Conservation (phyloP, 2,888 invertebrate species). For the Drosophila atripex region DNA sequence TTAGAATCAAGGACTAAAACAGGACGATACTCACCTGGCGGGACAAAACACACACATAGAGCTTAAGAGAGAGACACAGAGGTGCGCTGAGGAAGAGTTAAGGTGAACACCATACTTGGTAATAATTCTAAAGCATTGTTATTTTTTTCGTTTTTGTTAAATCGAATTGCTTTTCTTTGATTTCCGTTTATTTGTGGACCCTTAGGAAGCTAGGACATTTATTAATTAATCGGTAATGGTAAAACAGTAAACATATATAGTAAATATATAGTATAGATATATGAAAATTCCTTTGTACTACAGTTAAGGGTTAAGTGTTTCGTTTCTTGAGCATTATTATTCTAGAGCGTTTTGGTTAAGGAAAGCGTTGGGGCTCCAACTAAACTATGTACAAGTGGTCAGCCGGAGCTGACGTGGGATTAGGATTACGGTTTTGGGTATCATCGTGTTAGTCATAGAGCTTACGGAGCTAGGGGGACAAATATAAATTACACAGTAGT, state of each 20-base stretch:
- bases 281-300: constrained; percentile 70
- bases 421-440: constrained; percentile 6
- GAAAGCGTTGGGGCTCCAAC: constrained; percentile 60
- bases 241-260: constrained; percentile 67
- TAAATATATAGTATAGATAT: constrained; percentile 13
- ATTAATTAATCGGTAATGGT: constrained; percentile 55
- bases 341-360: constrained; percentile 71
- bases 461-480: constrained; percentile 59
- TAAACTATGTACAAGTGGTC: constrained; percentile 49
- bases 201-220: constrained; percentile 74
- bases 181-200: constrained; percentile 54
- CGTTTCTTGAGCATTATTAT: constrained; percentile 55
- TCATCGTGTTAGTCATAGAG: constrained; percentile 53
- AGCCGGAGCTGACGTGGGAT: constrained; percentile 17
- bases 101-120: constrained; percentile 11
- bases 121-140: constrained; percentile 31
- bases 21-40: constrained; percentile 30
- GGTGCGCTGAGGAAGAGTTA: constrained; percentile 22
- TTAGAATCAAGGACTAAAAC: constrained; percentile 2
- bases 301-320: constrained; percentile 64
- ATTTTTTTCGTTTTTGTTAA: constrained; percentile 40
- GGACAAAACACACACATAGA: constrained; percentile 47
- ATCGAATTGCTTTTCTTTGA: constrained; percentile 28
- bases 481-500: constrained; percentile 57
- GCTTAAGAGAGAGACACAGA: constrained; percentile 9